Conservation (phyloP, 2,797 vertebrate genomes). For the Enteromius argenteus region DNA sequence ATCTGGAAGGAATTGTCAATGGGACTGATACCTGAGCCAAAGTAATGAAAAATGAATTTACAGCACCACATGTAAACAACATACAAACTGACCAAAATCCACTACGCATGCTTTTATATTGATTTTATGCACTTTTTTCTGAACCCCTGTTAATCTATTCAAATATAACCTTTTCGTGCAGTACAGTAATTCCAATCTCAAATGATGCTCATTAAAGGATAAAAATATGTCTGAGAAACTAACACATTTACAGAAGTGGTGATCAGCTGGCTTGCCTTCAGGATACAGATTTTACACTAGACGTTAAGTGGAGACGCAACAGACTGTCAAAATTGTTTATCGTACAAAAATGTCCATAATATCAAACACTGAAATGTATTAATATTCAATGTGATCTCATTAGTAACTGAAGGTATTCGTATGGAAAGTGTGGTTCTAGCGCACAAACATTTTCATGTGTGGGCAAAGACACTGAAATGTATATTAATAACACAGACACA, state of each 20-base stretch:
- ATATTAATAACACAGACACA: background rate
- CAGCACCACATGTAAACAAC: conserved; percentile 72
- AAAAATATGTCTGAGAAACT: background rate
- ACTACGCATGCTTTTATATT: conserved; percentile 64
- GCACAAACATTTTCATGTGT: background rate
- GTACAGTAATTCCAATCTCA: background rate
- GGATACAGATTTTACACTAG: background rate
- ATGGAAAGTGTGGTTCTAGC: conserved; percentile 4
- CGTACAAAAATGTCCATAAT: background rate
- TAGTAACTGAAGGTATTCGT: background rate
- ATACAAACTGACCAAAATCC: conserved; percentile 73
- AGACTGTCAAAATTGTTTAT: conserved; percentile 16
- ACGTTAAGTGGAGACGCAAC: background rate
- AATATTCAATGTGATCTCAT: conserved; percentile 4
- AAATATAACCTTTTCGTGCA: background rate
- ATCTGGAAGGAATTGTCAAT: conserved; percentile 79
- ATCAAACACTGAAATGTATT: conserved; percentile 1
- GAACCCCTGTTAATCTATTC: background rate
- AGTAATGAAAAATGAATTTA: conserved; percentile 80
- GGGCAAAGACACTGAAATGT: background rate
- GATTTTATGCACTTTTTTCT: conserved; percentile 35
- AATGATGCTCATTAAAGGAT: background rate
- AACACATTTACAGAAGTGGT: background rate
- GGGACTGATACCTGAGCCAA: conserved; percentile 73
- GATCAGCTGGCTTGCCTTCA: background rate